Conservation (phyloP, 2,888 invertebrate species). For the Unio delphinus region DNA sequence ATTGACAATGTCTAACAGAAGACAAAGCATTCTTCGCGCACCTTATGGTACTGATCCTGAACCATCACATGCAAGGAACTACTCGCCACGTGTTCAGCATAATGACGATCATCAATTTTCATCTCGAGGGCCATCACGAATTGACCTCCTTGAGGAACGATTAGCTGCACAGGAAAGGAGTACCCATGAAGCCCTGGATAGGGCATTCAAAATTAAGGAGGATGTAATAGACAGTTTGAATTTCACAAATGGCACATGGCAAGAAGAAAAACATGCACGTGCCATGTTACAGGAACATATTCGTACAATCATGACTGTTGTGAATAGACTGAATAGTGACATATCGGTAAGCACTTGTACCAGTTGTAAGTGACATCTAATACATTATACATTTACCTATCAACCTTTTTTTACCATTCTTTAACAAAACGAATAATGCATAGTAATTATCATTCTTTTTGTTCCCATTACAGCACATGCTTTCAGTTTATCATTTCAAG, state of each 20-base stretch:
- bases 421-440: too few relatives aligned
- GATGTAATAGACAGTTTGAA: constrained; percentile 69
- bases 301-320: constrained; percentile 69
- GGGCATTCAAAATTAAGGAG: constrained; percentile 66
- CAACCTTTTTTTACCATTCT: constrained; percentile 1
- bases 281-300: constrained; percentile 69
- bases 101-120: neutral
- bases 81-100: constrained; percentile 14
- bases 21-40: too few relatives aligned
- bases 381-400: neutral
- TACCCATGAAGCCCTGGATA: constrained; percentile 64
- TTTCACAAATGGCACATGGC: constrained; percentile 69
- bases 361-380: neutral
- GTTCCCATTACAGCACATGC: too few relatives aligned
- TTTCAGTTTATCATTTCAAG: too few relatives aligned
- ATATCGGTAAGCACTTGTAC: constrained; percentile 59
- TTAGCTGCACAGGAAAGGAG: constrained; percentile 62
- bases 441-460: too few relatives aligned
- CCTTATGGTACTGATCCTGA: too few relatives aligned
- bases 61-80: constrained; percentile 4
- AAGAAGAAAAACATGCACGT: constrained; percentile 67
- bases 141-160: constrained; percentile 62
- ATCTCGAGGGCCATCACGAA: constrained; percentile 40
- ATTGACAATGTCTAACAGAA: too few relatives aligned
- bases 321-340: constrained; percentile 66